Percentiles rank a stretch among this genome's conserved stretches.
These are phyloP conservation scores for Heliconius hortense DNA, from an alignment of 2,888 invertebrate species.

Conservation along the genomic window DNA sequence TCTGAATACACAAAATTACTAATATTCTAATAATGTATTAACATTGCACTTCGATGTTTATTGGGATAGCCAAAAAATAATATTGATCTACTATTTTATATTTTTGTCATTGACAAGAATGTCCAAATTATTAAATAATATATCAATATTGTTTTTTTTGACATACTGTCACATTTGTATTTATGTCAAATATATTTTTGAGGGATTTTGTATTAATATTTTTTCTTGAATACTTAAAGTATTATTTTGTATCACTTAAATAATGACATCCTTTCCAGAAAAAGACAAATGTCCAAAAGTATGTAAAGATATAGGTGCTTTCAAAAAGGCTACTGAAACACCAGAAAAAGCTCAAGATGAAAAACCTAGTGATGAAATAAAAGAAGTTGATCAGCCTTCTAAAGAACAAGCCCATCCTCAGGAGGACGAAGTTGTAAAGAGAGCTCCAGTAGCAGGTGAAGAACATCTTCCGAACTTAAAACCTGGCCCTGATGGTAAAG, in stretches of 20 bases:
- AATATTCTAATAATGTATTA: too few relatives aligned
- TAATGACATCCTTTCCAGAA: conserved; percentile 59
- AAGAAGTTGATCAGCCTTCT: conserved; percentile 28
- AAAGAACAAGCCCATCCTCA: conserved; percentile 41
- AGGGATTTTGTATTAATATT: not conserved
- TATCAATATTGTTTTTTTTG: conserved; percentile 1
- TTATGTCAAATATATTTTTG: conserved; percentile 15
- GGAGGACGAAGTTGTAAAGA: conserved; percentile 5
- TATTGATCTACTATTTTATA: too few relatives aligned
- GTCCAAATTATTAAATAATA: not conserved
- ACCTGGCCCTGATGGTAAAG: conserved; percentile 87
- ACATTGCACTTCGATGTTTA: too few relatives aligned
- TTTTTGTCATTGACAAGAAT: too few relatives aligned
- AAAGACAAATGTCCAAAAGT: conserved; percentile 62
- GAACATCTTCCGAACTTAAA: conserved; percentile 62
- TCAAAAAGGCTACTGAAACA: conserved; percentile 58
- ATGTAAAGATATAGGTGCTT: conserved; percentile 67
- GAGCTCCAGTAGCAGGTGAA: conserved; percentile 47
- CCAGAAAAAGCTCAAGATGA: conserved; percentile 52
- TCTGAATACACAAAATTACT: too few relatives aligned
- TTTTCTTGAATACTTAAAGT: not conserved
- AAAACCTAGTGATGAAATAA: conserved; percentile 43
- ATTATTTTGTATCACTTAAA: not conserved
- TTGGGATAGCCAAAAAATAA: too few relatives aligned
- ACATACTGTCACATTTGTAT: not conserved